Base-by-base conservation (phyloP, 2,888 invertebrate species). In the Scaptomyza caliginosa region DNA sequence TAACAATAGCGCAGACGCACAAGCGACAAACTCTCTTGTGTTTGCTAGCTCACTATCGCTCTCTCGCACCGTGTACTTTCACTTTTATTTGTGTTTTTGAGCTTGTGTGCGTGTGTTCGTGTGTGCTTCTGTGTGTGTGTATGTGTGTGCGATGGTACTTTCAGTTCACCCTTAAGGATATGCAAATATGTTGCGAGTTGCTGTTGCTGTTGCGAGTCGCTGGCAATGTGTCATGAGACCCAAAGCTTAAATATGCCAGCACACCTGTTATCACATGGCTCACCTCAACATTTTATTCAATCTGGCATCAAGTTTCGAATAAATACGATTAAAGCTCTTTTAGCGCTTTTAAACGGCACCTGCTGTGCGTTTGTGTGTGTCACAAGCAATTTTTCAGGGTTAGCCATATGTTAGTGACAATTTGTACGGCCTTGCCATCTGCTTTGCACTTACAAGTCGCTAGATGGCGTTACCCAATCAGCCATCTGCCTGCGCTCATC, bases 241-340 rank as follows among this genome's bases (percentile, higher is more conserved):
- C 38, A 58, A 48, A 56, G 66, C 59, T 67, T 55, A 39, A 48
- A 30, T 46, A 39, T 51, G 51, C 46, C 28, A 28, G 67, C 70
- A 85, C 87, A 85, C 86, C 83, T 86, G 86, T 86, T 85, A 86
- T 85, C 73, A 77, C 71, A 71, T 77, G 23, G 69, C 77, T 77
- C 57, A 75, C 70, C 58, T 73, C 52, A 76, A 57, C 56, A 62
- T 59, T 38, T 71, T 71, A 65, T 54, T 67, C 54, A 68, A 67
- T 56, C 56, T 55, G 45, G 43, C 62, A 55, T 32, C 38, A 42
- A 50, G 43, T 51, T 56, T 56, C 28, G 8, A 49, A 57, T 63
- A 54, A 51, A 59, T 60, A 13, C 36, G 66, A 66, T 60, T 76
- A 60, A 72, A 67, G 57, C 76, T 66, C 50, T 39, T 19, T 38